A percentile compares a stretch with the other conserved stretches of the same genome.
Conservation (phyloP, 92 coral and sea anemone species). For the Isaurus tuberculatus region DNA sequence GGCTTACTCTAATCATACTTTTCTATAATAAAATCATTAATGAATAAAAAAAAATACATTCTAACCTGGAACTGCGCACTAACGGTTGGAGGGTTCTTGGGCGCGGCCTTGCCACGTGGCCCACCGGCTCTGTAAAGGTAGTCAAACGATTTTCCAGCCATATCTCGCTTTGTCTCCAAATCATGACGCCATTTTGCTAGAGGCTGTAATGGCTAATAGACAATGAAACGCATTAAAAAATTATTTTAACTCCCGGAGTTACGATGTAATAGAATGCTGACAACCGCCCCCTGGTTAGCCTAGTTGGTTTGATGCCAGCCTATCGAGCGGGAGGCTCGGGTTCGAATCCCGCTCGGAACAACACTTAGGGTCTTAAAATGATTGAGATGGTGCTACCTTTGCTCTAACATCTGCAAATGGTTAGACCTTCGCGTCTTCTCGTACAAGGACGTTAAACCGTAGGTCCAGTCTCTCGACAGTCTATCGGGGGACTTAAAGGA, state of each 20-base stretch:
- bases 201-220: constrained; percentile 60
- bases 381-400: too few relatives aligned
- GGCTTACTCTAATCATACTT: neutral
- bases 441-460: too few relatives aligned
- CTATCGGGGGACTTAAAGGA: too few relatives aligned
- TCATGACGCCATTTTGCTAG: constrained; percentile 89
- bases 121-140: constrained; percentile 77
- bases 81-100: constrained; percentile 98
- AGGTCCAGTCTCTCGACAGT: too few relatives aligned
- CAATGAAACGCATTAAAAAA: neutral
- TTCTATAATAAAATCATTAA: neutral
- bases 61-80: constrained; percentile 99
- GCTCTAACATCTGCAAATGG: too few relatives aligned
- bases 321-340: too few relatives aligned
- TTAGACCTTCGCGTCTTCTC: too few relatives aligned
- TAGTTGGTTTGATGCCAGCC: too few relatives aligned
- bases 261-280: too few relatives aligned
- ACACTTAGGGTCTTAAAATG: too few relatives aligned
- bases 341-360: too few relatives aligned
- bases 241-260: constrained; percentile 23
- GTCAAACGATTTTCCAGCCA: constrained; percentile 95
- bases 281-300: too few relatives aligned
- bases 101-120: constrained; percentile 87
- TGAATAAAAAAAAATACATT: neutral
- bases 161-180: constrained; percentile 96